Evolutionary conservation across 2,797 vertebrate species (phyloP), one percentile per base, ranked within the genome.

Genomic region (Ceyx erithaca): DNA sequence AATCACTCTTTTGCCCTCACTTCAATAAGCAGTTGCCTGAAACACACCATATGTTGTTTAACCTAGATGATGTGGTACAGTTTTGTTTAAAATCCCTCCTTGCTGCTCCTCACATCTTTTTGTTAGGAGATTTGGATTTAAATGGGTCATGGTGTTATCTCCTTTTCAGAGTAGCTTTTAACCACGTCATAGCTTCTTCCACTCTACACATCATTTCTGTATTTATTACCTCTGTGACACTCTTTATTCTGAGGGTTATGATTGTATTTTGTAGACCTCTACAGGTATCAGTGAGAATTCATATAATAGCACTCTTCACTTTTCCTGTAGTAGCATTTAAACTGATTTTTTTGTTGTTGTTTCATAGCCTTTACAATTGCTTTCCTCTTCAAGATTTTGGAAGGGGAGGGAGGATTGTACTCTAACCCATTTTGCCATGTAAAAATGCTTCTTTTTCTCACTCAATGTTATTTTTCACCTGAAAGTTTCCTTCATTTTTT

Each of bases 11-110:
- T 62, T 51, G 61, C 3, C 16, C 30, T 10, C 0, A 0, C 48
- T 89, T 88, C 59, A 52, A 31, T 41, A 81, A 84, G 41, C 63
- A 79, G 26, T 61, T 81, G 73, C 68, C 49, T 63, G 80, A 90
- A 67, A 70, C 48, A 70, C 45, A 55, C 73, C 82, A 79, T 89
- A 81, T 84, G 87, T 72, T 93, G 69, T 91, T 95, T 96, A 93
- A 93, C 59, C 63, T 86, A 77, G 52, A 86, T 46, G 52, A 86
- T 46, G 37, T 28, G 22, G 35, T 33, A 31, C 18, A 20, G 14
- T 41, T 78, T 41, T 80, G 28, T 76, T 87, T 90, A 31, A 88
- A 95, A 86, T 67, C 21, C 33, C 13, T n/a, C 67, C 61, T 88
- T 79, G 33, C 59, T 88, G 19, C 41, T 62, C 73, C 37, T 87